Evolutionary conservation across 2,888 invertebrate species (phyloP).

Genomic region (Melieria crassipennis): DNA sequence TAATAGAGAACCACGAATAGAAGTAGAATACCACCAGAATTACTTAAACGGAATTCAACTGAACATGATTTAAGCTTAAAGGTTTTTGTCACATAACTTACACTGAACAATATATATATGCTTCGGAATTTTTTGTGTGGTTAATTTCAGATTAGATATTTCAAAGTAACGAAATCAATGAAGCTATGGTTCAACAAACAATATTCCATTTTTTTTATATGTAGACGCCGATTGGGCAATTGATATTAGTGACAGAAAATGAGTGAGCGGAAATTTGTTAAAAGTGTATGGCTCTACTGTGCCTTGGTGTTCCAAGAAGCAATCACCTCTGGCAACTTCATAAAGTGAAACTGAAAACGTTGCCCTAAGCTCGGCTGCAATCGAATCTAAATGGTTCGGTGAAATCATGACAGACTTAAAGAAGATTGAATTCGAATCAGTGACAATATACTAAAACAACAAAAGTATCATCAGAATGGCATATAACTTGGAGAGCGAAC

Average conservation of each 20-base stretch:
- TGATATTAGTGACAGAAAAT: background rate
- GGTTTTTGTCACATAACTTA: no score
- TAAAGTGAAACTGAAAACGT: background rate
- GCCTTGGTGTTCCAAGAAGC: background rate
- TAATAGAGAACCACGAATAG: no score
- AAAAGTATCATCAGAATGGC: conserved; percentile 13
- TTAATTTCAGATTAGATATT: no score
- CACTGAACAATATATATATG: no score
- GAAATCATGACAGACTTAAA: background rate
- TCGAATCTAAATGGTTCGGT: background rate
- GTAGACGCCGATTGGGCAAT: background rate
- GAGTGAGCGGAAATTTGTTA: background rate
- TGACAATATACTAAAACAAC: conserved; percentile 18
- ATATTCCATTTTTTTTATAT: background rate
- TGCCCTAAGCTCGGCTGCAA: background rate
- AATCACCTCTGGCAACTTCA: background rate
- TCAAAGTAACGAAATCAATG: no score
- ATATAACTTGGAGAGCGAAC: background rate
- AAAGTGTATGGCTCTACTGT: background rate
- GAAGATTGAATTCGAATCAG: conserved; percentile 7
- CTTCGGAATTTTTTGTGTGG: no score
- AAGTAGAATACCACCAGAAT: no score
- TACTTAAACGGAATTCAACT: no score
- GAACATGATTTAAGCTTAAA: no score
- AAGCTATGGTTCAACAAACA: no score